A percentile compares a stretch with the other conserved stretches of the same genome.
These are phyloP conservation scores for Heliocidaris tuberculata DNA, from an alignment of 35 echinoderm and acorn worm species.

Conservation along the genomic window DNA sequence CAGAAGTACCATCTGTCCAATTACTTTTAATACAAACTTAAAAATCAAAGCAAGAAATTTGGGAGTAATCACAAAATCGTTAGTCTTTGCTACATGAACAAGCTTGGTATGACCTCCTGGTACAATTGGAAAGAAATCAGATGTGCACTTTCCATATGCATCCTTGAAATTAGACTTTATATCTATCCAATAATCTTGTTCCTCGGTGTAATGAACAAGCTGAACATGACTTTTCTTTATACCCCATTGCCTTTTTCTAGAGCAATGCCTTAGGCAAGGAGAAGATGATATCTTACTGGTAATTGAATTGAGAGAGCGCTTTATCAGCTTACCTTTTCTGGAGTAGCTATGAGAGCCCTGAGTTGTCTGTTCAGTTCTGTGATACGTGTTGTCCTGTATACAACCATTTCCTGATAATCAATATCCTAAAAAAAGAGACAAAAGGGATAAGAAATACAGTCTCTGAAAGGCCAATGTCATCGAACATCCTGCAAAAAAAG, in stretches of 20 bases:
- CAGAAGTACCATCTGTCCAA: not conserved
- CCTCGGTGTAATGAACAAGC: not conserved
- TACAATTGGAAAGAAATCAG: not conserved
- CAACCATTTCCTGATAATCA: conserved; percentile 70
- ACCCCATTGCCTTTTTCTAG: not conserved
- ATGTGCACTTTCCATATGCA: not conserved
- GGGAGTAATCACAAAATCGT: not conserved
- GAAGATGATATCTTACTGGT: not conserved
- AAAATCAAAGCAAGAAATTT: not conserved
- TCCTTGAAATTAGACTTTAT: not conserved
- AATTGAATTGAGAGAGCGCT: not conserved
- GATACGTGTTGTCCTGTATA: conserved; percentile 72
- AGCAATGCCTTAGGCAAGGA: not conserved
- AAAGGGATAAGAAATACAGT: not conserved
- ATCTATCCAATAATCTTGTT: conserved; percentile 12
- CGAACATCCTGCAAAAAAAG: no score
- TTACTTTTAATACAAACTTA: not conserved
- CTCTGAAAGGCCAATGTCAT: not conserved
- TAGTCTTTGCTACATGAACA: not conserved
- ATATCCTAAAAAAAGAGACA: conserved; percentile 65
- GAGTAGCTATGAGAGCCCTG: conserved; percentile 76
- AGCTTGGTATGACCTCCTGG: not conserved
- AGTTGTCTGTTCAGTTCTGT: conserved; percentile 91
- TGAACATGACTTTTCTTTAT: not conserved
- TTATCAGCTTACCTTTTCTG: conserved; percentile 69